Evolutionary conservation across 2,888 invertebrate genomes (phyloP), one percentile per base, ranked within the genome.

Genomic region (Dicranocentrus wangi): DNA sequence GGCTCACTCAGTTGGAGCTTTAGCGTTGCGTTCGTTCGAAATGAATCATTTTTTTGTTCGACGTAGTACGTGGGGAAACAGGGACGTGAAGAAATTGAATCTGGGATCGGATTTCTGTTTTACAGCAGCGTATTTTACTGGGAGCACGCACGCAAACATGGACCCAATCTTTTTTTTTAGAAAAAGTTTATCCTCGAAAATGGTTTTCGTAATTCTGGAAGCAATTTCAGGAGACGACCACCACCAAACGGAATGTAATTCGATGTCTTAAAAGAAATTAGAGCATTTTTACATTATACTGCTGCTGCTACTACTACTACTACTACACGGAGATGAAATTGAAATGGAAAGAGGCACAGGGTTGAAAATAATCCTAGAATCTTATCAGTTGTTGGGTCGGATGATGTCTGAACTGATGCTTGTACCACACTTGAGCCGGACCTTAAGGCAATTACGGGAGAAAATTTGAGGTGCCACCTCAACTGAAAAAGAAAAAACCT

Each of bases 361-460:
- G 13, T n/a, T 39, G 13, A 8, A 39, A 8, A 39, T 39, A 3
- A 10, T 47, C 47, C n/a, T 10, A n/a, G 13, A 8, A 39, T 39
- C 39, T 8, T 8, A 39, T 39, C 39, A 13, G 5, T 39, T 39
- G 39, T 13, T 13, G 25, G 47, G 28, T 61, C 58, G 43, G 58
- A 42, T 27, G 60, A 61, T 61, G 72, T 61, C 43, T 63, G n/a
- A n/a, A n/a, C n/a, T n/a, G 63, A 73, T 63, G 51, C 28, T 53
- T 63, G 53, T 65, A 32, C 73, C 73, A 73, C 73, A 73, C 73
- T 73, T 73, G 73, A 65, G 23, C 28, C 43, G 65, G 42, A 23
- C 65, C 73, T 73, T 53, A n/a, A 65, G 73, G 73, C 63, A 1
- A 47, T 53, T 32, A 15, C 19, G 32, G 27, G n/a, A 32, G 17